phyloP scores from a whole-genome alignment of 2,888 invertebrate species.

The Amorpha juglandis region DNA sequence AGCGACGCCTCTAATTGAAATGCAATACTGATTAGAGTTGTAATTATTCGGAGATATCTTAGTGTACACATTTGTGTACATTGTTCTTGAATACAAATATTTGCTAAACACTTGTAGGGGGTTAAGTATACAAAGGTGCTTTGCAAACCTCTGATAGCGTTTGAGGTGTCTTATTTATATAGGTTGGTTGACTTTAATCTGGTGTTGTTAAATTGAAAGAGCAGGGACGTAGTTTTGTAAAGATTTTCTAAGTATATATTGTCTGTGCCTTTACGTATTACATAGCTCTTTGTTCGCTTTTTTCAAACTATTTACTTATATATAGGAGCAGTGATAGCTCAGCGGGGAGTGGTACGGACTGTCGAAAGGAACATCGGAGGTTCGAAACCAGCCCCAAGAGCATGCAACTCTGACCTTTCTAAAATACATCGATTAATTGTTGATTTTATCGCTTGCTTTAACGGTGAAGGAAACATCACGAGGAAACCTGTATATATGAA shows the following conservation, averaged over 20 bases:
- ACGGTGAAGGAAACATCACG: no score
- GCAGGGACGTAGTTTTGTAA: background rate
- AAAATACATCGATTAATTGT: no score
- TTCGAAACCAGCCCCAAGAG: no score
- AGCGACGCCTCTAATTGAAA: conserved; percentile 5
- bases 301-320: no score
- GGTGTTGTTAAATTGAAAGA: background rate
- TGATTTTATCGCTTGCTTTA: no score
- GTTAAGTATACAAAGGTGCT: conserved; percentile 1
- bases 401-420: no score
- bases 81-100: conserved; percentile 4
- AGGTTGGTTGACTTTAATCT: background rate
- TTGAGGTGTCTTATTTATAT: conserved; percentile 13
- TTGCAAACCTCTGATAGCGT: background rate
- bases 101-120: conserved; percentile 1
- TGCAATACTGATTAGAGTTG: background rate
- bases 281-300: no score
- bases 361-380: no score
- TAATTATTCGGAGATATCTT: conserved; percentile 6
- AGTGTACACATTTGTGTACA: background rate
- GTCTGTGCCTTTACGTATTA: no score
- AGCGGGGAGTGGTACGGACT: no score
- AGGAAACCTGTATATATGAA: no score
- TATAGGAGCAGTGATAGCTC: no score
- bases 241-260: background rate